A percentile compares a stretch with the other conserved stretches of the same genome.
Conservation (phyloP, 1,140 invertebrate genomes). For the Phortica variegata region DNA sequence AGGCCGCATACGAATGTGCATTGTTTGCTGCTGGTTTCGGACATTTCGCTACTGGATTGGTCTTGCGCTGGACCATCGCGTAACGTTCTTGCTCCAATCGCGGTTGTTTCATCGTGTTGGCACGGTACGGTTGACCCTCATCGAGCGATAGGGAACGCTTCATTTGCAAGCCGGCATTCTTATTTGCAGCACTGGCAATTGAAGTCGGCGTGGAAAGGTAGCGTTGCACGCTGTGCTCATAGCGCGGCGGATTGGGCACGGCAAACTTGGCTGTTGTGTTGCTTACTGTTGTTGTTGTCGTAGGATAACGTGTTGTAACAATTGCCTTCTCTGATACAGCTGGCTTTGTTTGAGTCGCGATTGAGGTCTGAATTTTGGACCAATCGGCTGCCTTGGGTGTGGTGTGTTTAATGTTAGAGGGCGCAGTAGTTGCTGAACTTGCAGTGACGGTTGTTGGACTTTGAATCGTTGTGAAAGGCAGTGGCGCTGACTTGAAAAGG, state of each 20-base stretch:
- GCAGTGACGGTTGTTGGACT: slow-evolving; percentile 8
- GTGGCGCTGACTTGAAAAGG: slow-evolving; percentile 36
- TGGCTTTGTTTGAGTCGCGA: slow-evolving; percentile 12
- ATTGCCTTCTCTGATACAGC: no score
- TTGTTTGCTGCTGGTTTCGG: background rate
- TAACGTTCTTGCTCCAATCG: slow-evolving; percentile 21
- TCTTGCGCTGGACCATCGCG: slow-evolving; percentile 12
- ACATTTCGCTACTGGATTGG: slow-evolving; percentile 14
- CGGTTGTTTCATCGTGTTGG: slow-evolving; percentile 21
- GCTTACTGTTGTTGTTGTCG: slow-evolving; percentile 17
- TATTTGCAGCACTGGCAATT: slow-evolving; percentile 49
- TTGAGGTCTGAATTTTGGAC: background rate
- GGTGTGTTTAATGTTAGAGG: background rate
- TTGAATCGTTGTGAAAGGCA: slow-evolving; percentile 20
- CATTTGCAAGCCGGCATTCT: slow-evolving; percentile 25
- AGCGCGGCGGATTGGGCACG: slow-evolving; percentile 33
- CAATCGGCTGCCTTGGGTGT: background rate
- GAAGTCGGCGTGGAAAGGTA: slow-evolving; percentile 44
- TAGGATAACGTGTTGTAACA: no score
- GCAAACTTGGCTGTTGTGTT: slow-evolving; percentile 26
- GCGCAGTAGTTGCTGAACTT: background rate
- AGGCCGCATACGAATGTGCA: background rate
- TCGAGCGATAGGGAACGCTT: slow-evolving; percentile 44
- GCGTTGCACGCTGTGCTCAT: slow-evolving; percentile 30
- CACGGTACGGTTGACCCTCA: slow-evolving; percentile 24